Base-by-base conservation (phyloP, 1,140 invertebrate species). In the Formica selysi region DNA sequence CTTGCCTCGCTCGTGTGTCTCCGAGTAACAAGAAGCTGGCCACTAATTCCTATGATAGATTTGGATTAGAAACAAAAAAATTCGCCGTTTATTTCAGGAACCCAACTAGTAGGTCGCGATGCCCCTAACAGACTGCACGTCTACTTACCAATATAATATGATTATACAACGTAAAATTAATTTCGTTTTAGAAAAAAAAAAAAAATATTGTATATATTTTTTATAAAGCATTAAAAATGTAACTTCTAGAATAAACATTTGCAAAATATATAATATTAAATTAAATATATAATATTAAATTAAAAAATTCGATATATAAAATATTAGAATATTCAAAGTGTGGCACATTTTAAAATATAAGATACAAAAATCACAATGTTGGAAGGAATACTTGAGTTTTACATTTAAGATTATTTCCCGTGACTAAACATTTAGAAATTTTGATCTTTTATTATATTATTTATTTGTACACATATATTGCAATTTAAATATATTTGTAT, bases 51-150 rank as follows among this genome's bases (percentile, higher is more conserved):
- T 61, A 73, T 38, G 3, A 36, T 61, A 81, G 78, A 73, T 59
- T 70, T 81, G 38, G 26, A 73, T 81, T 81, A 59, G 65, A 80
- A 70, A 81, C 32, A 73, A 81, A 81, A 54, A 26, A 73, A 73
- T 32, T 73, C 8, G 32, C 48, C 65, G 54, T 57, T 81, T 81
- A 81, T 81, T 81, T 81, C 38, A 51, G 61, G 67, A 73, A 38
- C 3, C 54, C 38, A 13, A 29, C 36, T 59, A 61, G 51, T 81
- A 81, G 36, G 19, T 16, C 16, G 3, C 0, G n/a, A 26, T 16
- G 19, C 8, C 16, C 0, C 26, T 19, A 38, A 29, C 22, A 70
- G 78, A 57, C 62, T 76, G 1, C 8, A 19, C 36, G 54, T 44
- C 38, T 76, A 16, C 16, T 54, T 22, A 59, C 59, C n/a, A 13